Conservation (phyloP, 1,140 invertebrate species). For the Drosophila triauraria region DNA sequence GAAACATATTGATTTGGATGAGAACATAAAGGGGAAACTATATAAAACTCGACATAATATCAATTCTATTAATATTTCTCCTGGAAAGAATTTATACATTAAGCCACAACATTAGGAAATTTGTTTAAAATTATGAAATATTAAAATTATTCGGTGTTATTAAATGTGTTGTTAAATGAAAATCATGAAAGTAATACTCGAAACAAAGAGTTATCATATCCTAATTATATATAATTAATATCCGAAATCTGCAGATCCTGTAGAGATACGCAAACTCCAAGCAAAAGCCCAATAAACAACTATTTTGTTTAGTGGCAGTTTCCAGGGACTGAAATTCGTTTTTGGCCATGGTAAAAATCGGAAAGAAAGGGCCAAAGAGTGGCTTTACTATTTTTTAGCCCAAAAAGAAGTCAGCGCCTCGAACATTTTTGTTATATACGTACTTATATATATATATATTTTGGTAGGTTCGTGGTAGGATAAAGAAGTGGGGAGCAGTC, state of each 20-base stretch:
- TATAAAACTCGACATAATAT: too few species aligned
- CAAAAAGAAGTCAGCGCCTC: slow-evolving; percentile 29
- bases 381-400: slow-evolving; percentile 16
- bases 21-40: too few species aligned
- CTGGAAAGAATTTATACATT: too few species aligned
- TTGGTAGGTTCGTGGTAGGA: slow-evolving; percentile 37
- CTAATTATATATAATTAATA: too few species aligned
- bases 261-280: neutral
- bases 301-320: slow-evolving; percentile 47
- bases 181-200: too few species aligned
- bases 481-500: slow-evolving; percentile 13
- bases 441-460: neutral
- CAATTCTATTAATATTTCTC: too few species aligned
- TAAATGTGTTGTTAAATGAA: too few species aligned
- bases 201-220: too few species aligned
- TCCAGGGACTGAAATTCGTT: slow-evolving; percentile 57
- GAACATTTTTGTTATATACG: slow-evolving; percentile 13
- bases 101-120: too few species aligned
- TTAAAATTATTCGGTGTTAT: too few species aligned
- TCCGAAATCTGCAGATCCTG: slow-evolving; percentile 18
- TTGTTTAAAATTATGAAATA: too few species aligned
- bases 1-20: too few species aligned
- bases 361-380: slow-evolving; percentile 20
- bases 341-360: slow-evolving; percentile 10
- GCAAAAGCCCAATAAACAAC: neutral